Evolutionary conservation across 2,797 vertebrate species (phyloP).

Genomic region (Acipenser ruthenus): DNA sequence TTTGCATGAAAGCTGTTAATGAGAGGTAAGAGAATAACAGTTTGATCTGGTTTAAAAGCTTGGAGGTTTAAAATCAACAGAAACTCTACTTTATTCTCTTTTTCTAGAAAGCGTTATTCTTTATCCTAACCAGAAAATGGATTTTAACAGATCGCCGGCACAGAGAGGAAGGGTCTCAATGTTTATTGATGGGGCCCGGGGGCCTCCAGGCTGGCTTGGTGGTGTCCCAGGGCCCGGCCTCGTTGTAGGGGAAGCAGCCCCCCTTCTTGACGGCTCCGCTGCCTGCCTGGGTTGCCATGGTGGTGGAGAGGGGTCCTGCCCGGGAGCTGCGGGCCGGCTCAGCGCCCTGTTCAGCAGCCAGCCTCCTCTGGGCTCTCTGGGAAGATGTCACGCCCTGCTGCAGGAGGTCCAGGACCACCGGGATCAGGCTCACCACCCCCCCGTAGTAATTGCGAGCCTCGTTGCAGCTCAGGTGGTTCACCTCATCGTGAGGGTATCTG

Average conservation of each 20-base stretch:
- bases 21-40: too few species aligned
- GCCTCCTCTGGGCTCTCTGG: neutral
- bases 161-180: neutral
- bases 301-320: slow-evolving; percentile 2
- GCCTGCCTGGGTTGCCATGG: neutral
- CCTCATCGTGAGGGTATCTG: slow-evolving; percentile 62
- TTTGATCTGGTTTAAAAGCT: too few species aligned
- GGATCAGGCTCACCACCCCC: slow-evolving; percentile 66
- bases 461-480: slow-evolving; percentile 64
- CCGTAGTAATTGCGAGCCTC: slow-evolving; percentile 62
- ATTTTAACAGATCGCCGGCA: neutral
- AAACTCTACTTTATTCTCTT: too few species aligned
- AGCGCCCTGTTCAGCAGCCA: neutral
- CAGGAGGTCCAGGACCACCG: slow-evolving; percentile 54
- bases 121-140: neutral
- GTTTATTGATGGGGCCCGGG: slow-evolving; percentile 33
- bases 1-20: too few species aligned
- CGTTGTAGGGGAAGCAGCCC: neutral
- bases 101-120: too few species aligned
- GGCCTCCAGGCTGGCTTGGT: slow-evolving; percentile 60
- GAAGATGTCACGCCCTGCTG: slow-evolving; percentile 36
- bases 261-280: slow-evolving; percentile 15
- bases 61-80: neutral
- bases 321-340: neutral
- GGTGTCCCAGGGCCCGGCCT: slow-evolving; percentile 13